Evolutionary conservation across 2,797 vertebrate species (phyloP).

Genomic region (Bovichtus diacanthus): DNA sequence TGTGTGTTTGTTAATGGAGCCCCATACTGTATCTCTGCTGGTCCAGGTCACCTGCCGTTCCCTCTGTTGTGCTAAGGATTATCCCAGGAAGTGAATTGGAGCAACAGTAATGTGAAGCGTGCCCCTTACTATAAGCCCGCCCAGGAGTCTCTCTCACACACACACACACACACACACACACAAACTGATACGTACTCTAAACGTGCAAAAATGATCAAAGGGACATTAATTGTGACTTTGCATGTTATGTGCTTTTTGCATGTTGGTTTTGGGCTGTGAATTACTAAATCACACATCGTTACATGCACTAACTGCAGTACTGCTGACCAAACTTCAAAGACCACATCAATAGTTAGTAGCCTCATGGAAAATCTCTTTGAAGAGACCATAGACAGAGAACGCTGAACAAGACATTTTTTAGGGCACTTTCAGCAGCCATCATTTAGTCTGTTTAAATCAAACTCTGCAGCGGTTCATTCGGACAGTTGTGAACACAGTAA

Average conservation of each 20-base stretch:
- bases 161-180: constrained; percentile 31
- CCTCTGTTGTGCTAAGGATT: constrained; percentile 85
- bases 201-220: constrained; percentile 19
- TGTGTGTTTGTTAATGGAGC: constrained; percentile 73
- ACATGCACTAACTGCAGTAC: too few species aligned
- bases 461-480: too few species aligned
- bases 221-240: background rate
- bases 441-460: too few species aligned
- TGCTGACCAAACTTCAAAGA: background rate
- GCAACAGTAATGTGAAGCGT: constrained; percentile 84
- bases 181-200: background rate
- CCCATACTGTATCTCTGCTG: constrained; percentile 69
- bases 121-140: constrained; percentile 70
- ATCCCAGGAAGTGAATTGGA: constrained; percentile 89
- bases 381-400: background rate
- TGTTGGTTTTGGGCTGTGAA: constrained; percentile 1
- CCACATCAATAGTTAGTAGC: background rate
- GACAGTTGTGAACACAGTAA: too few species aligned
- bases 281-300: background rate
- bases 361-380: background rate
- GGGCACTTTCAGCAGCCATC: too few species aligned
- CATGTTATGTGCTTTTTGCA: constrained; percentile 3
- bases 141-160: constrained; percentile 55
- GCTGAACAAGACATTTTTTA: too few species aligned
- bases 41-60: constrained; percentile 81